Evolutionary conservation across 30 jellyfish, hydroid and myxozoan genomes (phyloP), one percentile per base, ranked within the genome.

Genomic region (Hydra vulgaris): DNA sequence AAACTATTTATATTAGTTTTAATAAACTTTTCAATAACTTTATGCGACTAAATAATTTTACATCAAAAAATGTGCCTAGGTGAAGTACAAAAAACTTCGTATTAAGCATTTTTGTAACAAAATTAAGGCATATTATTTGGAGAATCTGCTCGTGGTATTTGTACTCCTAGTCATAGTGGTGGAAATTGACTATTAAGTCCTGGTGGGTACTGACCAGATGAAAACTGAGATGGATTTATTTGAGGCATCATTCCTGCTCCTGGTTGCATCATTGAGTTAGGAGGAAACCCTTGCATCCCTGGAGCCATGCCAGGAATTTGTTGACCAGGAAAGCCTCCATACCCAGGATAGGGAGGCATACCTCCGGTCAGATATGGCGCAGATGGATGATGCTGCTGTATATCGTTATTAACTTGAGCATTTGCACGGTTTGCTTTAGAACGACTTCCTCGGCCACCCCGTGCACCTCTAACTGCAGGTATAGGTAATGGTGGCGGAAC

Each of bases 201-300:
- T 17, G 90, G 88, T 15, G 87, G 87, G 75, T 82, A 93, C 71
- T 93, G 99, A 23, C 95, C 95, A 22, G 85, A 87, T 71, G 96
- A 96, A 66, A 83, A 85, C 79, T 90, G 97, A 7, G 90, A 94
- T 18, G 96, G 95, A 17, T 86, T 85, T 94, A 84, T 80, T 74
- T 76, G 94, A 19, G 96, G 95, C 96, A 87, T 93, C 99, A 93
- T 93, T 73, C 84, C 86, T 85, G 87, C 96, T 23, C 95, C 95
- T 23, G 89, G 95, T 53, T 87, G 96, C 96, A 93, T 87, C 99
- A 93, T 93, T n/a, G 99, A 96, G 75, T 93, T 93, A 61, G 85
- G 88, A 26, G 83, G 97, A 74, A 79, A 83, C 18, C 89, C 88
- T 73, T 86, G 96, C 96, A 86, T 87, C 24, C 94, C 95, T 61